Evolutionary conservation across 2,113 vertebrate species (phyloP), one percentile per base, ranked within the genome.

Genomic region (Pyxicephalus adspersus): DNA sequence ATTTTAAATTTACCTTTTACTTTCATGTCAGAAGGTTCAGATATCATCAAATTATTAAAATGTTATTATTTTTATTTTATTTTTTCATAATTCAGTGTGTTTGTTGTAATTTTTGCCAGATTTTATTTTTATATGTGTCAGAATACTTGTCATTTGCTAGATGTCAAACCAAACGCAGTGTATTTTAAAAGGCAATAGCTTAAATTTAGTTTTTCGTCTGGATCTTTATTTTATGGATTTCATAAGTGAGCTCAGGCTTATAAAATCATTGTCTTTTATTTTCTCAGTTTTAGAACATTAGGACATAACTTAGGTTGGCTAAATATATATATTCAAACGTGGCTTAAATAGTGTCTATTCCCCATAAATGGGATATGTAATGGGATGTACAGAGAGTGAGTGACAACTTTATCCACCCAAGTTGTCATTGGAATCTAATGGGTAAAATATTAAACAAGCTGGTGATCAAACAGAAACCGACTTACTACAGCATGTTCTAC

Each of bases 21-120:
- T 86, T 91, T 88, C 84, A 85, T 89, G 85, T 89, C 85, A 84
- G 83, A 83, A 83, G 83, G 26, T 86, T 86, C 70, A 88, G 86
- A 70, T 86, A 85, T 76, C 79, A 83, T 86, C 84, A 84, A 90
- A 88, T 87, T 89, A 89, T 91, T 89, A 91, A 91, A 80, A 83
- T 76, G 87, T 80, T 88, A 85, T 70, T 65, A 72, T 16, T 72
- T 80, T 77, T 65, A 61, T 82, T 74, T 7, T 29, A 85, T 81
- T 80, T 77, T 86, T 87, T 86, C 87, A 83, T 65, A 81, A 74
- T 64, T 23, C 29, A 65, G 61, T 55, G 79, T 81, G 70, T 81
- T 51, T 20, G 51, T 74, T 65, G 60, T 64, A 81, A 34, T 81
- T 65, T 80, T 81, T 73, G 60, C 54, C 76, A 78, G 17, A 38